Evolutionary conservation across 2,888 invertebrate species (phyloP), one percentile per base, ranked within the genome.

Genomic region (Nowickia ferox): DNA sequence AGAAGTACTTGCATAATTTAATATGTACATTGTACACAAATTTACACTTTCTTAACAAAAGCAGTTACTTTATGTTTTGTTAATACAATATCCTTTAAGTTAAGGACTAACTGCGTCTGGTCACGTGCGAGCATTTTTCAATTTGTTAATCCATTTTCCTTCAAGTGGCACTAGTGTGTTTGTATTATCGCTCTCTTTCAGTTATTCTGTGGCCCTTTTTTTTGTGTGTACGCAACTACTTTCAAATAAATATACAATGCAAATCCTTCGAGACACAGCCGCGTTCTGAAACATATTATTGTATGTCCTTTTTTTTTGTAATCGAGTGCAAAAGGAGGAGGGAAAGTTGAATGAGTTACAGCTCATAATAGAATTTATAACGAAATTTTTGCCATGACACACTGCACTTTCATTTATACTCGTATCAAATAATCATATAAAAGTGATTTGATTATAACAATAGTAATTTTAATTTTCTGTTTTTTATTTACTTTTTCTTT

Each of bases 91-190:
- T 30, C 42, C 19, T 59, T 22, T 40, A 10, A 44, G 51, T 51
- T 19, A 17, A 38, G 44, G 30, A 76, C 42, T 44, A 84, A 63
- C 61, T 22, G 38, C 84, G 74, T 74, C 44, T 55, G 42, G 81
- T 85, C 84, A 85, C 84, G 84, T 85, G 84, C 13, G 63, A 51
- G n/a, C 46, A 69, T 76, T 80, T 80, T 80, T 84, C 69, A 78
- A 81, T 81, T 84, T 81, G 65, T 77, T 72, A 63, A 78, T 42
- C 46, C 15, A 63, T 78, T 61, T 57, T 74, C 17, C 13, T 42
- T 61, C 68, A 63, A 74, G 48, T 61, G 48, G 17, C 48, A 48
- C 19, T 65, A 71, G 57, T 74, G 57, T 13, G 30, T 65, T 57
- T 9, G 63, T 6, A 8, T 51, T 59, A 38, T 22, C 38, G 19